Evolutionary conservation across 2,797 vertebrate species (phyloP).

Genomic region (Pipistrellus kuhlii): DNA sequence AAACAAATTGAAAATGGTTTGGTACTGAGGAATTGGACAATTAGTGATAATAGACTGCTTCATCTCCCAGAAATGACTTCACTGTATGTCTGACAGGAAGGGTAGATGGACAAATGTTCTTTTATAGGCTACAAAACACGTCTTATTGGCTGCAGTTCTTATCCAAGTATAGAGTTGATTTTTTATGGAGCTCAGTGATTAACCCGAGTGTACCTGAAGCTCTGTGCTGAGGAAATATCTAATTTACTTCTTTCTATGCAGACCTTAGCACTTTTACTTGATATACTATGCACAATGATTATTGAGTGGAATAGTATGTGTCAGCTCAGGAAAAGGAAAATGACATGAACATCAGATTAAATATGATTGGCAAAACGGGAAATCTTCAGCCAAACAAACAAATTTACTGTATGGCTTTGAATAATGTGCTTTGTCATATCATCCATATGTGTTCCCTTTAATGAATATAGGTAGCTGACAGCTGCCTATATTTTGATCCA

Average conservation of each 20-base stretch:
- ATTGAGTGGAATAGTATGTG: neutral
- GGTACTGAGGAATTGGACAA: neutral
- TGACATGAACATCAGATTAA: slow-evolving; percentile 33
- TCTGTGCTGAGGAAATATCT: neutral
- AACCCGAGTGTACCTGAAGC: neutral
- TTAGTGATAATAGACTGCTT: neutral
- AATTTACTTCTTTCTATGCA: neutral
- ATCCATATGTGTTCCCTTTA: neutral
- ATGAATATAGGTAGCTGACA: slow-evolving; percentile 35
- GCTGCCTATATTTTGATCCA: slow-evolving; percentile 34
- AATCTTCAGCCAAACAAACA: neutral
- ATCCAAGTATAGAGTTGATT: neutral
- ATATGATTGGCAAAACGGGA: neutral
- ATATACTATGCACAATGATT: neutral
- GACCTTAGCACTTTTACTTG: slow-evolving; percentile 13
- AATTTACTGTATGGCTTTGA: neutral
- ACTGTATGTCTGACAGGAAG: neutral
- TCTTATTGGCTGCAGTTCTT: neutral
- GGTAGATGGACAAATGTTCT: neutral
- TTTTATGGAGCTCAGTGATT: neutral
- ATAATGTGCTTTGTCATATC: slow-evolving; percentile 14
- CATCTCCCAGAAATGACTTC: neutral
- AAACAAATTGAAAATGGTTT: neutral
- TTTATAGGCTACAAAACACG: neutral
- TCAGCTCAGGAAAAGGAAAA: slow-evolving; percentile 19